Base-by-base conservation (phyloP, 2,888 invertebrate species). In the Seira sanloemensis region DNA sequence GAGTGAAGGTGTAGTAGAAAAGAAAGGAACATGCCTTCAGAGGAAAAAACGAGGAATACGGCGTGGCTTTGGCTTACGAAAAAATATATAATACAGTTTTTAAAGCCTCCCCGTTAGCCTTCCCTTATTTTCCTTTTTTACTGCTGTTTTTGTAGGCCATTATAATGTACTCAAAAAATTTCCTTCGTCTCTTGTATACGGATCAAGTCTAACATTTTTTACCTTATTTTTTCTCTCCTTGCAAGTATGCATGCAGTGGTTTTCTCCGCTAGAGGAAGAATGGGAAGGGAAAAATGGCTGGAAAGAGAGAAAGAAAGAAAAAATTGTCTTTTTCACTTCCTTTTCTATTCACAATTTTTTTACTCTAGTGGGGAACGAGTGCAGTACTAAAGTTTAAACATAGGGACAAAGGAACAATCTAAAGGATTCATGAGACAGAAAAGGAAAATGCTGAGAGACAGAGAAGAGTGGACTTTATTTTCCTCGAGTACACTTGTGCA, bases 361-460 rank as follows among this genome's bases (percentile, higher is more conserved):
- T 67, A 67, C 67, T 23, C n/a, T 16, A 67, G 19, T 23, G 19
- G 2, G 24, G 67, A 67, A 24, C 19, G 37, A 71, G 27, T 27
- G 37, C 37, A 37, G 37, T 12, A 37, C 37, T 37, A 37, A 37
- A 37, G 37, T 37, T 37, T 37, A 37, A 37, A 37, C 37, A 37
- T 37, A 37, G 37, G 5, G 37, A 37, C 37, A 37, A 37, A 37
- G 37, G 37, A 37, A 37, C 37, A 69, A 16, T 69, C 37, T 81
- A 81, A 81, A 81, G 81, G 75, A 75, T 81, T 81, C 81, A 81
- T 81, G 81, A 80, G 78, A 69, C 71, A 71, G 46, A 24, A 68
- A 46, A 68, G 68, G 7, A 2, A 68, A 25, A 2, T 21, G 21
- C 19, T 25, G n/a, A 68, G 16, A 65, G 19, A 77, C 54, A 68